Evolutionary conservation across 1,140 invertebrate species (phyloP).

Genomic region (Drosophila ficusphila): DNA sequence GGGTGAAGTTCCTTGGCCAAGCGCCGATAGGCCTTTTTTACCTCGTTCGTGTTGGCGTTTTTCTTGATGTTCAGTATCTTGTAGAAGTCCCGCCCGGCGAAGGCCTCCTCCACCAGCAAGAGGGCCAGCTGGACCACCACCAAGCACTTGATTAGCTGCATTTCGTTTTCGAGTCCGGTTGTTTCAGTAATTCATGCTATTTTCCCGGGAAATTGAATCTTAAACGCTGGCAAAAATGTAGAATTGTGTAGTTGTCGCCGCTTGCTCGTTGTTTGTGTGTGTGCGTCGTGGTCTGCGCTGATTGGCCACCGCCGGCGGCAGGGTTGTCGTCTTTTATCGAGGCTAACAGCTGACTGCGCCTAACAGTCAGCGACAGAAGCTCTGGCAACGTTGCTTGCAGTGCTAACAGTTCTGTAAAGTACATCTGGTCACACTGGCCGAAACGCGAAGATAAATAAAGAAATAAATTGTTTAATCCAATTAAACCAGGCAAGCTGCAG

Average conservation of each 20-base stretch:
- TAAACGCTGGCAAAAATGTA: conserved; percentile 64
- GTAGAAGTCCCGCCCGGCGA: conserved; percentile 96
- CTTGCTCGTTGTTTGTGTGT: conserved; percentile 54
- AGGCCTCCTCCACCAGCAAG: conserved; percentile 53
- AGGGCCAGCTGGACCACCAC: conserved; percentile 66
- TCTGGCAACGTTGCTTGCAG: background rate
- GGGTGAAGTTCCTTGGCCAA: conserved; percentile 99
- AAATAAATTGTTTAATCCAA: conserved; percentile 36
- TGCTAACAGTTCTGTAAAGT: background rate
- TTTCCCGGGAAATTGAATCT: conserved; percentile 21
- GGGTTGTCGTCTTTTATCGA: conserved; percentile 24
- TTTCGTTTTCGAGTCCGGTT: conserved; percentile 18
- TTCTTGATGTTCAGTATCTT: conserved; percentile 91
- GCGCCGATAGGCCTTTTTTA: conserved; percentile 98
- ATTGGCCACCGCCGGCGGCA: conserved; percentile 56
- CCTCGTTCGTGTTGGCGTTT: conserved; percentile 95
- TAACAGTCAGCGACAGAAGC: background rate
- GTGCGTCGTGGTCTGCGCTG: conserved; percentile 68
- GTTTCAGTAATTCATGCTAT: conserved; percentile 10
- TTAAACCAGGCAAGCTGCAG: conserved; percentile 3
- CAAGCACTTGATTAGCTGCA: conserved; percentile 63
- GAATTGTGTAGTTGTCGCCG: conserved; percentile 36
- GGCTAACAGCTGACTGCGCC: conserved; percentile 40
- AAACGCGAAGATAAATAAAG: background rate
- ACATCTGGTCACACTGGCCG: background rate